Conservation (phyloP, 1,140 invertebrate genomes). For the Lordiphosa mommai region DNA sequence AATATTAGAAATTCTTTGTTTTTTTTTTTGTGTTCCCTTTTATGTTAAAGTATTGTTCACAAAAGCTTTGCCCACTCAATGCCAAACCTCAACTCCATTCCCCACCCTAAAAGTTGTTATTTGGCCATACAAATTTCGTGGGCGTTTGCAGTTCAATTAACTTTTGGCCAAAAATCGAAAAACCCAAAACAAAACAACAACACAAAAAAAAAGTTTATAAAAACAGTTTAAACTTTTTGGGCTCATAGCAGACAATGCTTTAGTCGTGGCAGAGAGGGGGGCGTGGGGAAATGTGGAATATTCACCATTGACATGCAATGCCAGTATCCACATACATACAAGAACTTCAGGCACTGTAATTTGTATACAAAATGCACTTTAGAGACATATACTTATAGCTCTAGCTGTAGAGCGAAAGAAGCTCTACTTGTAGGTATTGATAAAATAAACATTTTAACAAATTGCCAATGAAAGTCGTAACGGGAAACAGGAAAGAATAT, state of each 20-base stretch:
- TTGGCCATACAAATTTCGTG: slow-evolving; percentile 29
- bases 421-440: not conserved
- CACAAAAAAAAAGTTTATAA: slow-evolving; percentile 20
- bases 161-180: slow-evolving; percentile 35
- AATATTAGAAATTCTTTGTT: not conserved
- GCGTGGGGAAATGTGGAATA: slow-evolving; percentile 1
- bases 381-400: not conserved
- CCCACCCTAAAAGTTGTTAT: not conserved
- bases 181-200: slow-evolving; percentile 8
- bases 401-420: too few relatives aligned
- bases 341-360: not conserved
- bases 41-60: not conserved
- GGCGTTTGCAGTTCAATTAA: slow-evolving; percentile 56
- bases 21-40: not conserved
- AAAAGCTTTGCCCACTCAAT: not conserved
- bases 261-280: not conserved
- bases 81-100: not conserved
- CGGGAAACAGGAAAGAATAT: too few relatives aligned
- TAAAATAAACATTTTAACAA: slow-evolving; percentile 32
- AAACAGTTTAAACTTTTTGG: slow-evolving; percentile 56
- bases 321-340: slow-evolving; percentile 3
- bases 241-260: slow-evolving; percentile 37
- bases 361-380: not conserved
- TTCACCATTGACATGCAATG: slow-evolving; percentile 49
- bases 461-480: slow-evolving; percentile 31